These are phyloP conservation scores for Prenolepis imparis DNA, from an alignment of 2,888 invertebrate genomes.

Conservation along the genomic window DNA sequence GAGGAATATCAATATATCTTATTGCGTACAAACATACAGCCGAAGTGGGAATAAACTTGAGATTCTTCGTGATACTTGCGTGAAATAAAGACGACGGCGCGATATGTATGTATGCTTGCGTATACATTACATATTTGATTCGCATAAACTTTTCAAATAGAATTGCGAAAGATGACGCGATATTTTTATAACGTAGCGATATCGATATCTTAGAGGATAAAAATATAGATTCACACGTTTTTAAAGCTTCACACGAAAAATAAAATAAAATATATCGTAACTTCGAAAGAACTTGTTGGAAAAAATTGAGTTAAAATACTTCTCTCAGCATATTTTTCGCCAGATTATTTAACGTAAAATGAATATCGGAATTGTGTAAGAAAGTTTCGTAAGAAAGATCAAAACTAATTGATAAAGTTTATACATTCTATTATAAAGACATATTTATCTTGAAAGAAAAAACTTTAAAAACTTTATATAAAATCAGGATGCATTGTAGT, in stretches of 20 bases:
- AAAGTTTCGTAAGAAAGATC: not conserved
- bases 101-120: conserved; percentile 46
- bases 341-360: not conserved
- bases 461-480: not conserved
- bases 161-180: not conserved
- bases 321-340: too few species aligned
- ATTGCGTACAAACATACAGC: conserved; percentile 85
- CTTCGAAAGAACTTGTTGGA: not conserved
- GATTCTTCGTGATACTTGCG: conserved; percentile 78
- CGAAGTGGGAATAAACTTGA: conserved; percentile 85
- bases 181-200: not conserved
- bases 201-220: not conserved
- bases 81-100: conserved; percentile 65
- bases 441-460: not conserved
- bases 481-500: not conserved
- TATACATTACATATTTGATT: conserved; percentile 66
- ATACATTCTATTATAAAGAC: not conserved
- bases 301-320: not conserved
- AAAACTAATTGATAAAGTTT: not conserved
- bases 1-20: conserved; percentile 84
- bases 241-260: not conserved
- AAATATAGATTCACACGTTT: not conserved
- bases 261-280: not conserved
- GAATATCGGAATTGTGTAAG: not conserved
- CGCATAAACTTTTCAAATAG: conserved; percentile 74